Evolutionary conservation across 2,113 vertebrate species (phyloP).

Genomic region (Rafetus swinhoei): DNA sequence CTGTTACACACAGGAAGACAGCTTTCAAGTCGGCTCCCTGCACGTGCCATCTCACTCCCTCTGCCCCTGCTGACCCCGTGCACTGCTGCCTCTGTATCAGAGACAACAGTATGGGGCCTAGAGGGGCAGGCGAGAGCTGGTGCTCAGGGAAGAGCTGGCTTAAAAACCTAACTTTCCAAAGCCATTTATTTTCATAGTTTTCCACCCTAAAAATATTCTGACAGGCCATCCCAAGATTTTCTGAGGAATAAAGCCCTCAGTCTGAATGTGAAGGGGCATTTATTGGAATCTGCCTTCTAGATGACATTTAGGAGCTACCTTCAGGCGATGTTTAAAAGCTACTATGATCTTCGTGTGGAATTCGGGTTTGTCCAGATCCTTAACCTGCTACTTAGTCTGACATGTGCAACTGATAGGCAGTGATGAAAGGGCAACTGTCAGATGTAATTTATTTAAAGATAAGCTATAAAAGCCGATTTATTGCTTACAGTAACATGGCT

Average conservation of each 20-base stretch:
- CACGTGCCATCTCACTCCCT: too few relatives aligned
- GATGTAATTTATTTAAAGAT: conserved; percentile 63
- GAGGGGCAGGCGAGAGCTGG: too few relatives aligned
- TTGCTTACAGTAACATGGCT: conserved; percentile 56
- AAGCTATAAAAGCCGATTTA: conserved; percentile 59
- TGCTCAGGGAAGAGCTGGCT: too few relatives aligned
- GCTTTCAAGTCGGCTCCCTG: too few relatives aligned
- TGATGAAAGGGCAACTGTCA: conserved; percentile 68
- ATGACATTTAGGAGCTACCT: conserved; percentile 11
- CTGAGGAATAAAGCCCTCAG: not conserved
- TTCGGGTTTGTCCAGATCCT: conserved; percentile 32
- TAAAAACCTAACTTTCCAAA: not conserved
- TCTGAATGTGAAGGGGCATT: not conserved
- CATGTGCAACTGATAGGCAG: conserved; percentile 56
- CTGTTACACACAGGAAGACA: too few relatives aligned
- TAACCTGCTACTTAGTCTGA: not conserved
- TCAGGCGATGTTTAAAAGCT: conserved; percentile 38
- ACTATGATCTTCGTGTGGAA: conserved; percentile 17
- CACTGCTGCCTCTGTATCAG: too few relatives aligned
- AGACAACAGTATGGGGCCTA: too few relatives aligned
- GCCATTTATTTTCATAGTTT: not conserved
- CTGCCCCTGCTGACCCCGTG: too few relatives aligned
- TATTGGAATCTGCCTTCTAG: not conserved
- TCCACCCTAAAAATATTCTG: not conserved
- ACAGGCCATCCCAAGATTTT: not conserved